Conservation (phyloP, 2,113 vertebrate species). For the Phrynosoma platyrhinos region DNA sequence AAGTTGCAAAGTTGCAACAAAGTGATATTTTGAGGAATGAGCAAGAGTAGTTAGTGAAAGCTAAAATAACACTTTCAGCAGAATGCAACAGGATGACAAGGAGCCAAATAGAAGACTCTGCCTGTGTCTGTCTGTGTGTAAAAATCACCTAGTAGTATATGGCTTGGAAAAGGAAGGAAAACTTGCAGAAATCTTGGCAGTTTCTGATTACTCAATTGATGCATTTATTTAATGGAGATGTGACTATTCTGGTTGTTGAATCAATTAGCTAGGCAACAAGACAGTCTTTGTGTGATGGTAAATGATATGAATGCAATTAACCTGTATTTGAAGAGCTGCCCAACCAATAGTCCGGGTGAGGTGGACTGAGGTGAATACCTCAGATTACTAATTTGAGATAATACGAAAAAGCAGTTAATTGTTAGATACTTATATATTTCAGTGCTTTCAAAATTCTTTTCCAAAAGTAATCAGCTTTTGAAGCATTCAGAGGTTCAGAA, state of each 20-base stretch:
- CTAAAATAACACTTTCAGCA: neutral
- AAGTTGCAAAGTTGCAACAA: neutral
- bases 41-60: too few relatives aligned
- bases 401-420: too few relatives aligned
- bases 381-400: too few relatives aligned
- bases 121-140: neutral
- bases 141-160: neutral
- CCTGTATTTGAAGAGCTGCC: neutral
- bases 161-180: neutral
- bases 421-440: too few relatives aligned
- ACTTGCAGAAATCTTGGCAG: neutral
- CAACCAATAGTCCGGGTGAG: too few relatives aligned
- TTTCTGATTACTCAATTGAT: neutral
- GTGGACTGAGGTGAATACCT: too few relatives aligned
- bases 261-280: neutral
- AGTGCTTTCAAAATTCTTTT: too few relatives aligned
- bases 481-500: too few relatives aligned
- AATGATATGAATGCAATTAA: neutral
- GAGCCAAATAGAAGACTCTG: neutral
- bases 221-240: neutral
- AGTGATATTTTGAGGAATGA: neutral
- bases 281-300: neutral
- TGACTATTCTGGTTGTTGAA: neutral
- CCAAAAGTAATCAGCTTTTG: too few relatives aligned
- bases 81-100: neutral